Evolutionary conservation across 2,113 vertebrate genomes (phyloP).

Genomic region (Mohoua ochrocephala): DNA sequence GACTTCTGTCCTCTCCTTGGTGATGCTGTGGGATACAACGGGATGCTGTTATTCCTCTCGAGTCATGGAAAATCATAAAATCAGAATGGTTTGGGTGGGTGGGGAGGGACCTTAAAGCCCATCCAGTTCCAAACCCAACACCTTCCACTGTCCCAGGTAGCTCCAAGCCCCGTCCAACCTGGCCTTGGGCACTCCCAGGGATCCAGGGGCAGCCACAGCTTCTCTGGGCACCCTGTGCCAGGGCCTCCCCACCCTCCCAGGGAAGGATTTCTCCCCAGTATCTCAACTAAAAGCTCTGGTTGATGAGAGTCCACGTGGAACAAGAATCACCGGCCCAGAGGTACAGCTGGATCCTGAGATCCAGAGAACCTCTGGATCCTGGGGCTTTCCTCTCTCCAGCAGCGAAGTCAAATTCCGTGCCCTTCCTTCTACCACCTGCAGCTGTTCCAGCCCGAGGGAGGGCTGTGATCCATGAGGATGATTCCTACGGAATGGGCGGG

Average conservation of each 20-base stretch:
- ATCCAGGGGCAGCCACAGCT: neutral
- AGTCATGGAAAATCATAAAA: neutral
- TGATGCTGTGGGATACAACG: slow-evolving; percentile 74
- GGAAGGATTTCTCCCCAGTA: neutral
- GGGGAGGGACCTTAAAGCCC: neutral
- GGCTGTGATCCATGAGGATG: neutral
- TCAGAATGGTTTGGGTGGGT: neutral
- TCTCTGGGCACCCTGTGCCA: neutral
- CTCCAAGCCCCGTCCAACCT: neutral
- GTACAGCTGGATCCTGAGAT: neutral
- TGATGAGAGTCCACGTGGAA: rapidly evolving
- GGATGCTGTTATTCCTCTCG: neutral
- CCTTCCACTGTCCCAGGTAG: rapidly evolving
- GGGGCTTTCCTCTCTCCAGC: neutral
- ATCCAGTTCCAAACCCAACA: neutral
- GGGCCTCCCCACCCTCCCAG: neutral
- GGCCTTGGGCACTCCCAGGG: neutral
- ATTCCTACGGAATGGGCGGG: rapidly evolving
- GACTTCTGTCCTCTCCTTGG: slow-evolving; percentile 92
- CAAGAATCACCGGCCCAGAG: rapidly evolving
- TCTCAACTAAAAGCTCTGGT: neutral
- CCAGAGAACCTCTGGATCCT: neutral
- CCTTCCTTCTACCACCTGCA: neutral
- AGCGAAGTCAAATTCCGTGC: neutral
- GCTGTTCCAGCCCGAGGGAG: neutral